Conservation (phyloP, 2,113 vertebrate genomes). For the Eubucco bourcierii region DNA sequence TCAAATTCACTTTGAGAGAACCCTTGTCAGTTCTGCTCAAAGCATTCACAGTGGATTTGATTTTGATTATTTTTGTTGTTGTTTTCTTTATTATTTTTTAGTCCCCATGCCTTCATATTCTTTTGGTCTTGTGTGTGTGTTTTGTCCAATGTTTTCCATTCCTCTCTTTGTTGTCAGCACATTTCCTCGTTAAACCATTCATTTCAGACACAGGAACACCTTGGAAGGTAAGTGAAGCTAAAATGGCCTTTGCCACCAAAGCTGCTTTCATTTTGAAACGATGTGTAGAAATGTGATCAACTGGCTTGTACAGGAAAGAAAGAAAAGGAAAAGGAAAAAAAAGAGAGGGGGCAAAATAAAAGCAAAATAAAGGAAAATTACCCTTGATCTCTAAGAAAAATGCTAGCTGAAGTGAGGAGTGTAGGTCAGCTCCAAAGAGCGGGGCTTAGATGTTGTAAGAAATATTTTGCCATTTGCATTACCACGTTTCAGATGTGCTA, state of each 20-base stretch:
- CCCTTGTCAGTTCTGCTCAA: constrained; percentile 31
- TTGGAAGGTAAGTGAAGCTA: constrained; percentile 78
- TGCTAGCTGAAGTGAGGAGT: not conserved
- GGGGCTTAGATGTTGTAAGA: not conserved
- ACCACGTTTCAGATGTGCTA: not conserved
- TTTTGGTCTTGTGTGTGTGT: constrained; percentile 45
- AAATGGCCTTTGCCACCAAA: constrained; percentile 47
- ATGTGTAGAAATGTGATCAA: not conserved
- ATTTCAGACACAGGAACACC: constrained; percentile 68
- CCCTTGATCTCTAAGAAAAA: not conserved
- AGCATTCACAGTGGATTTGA: constrained; percentile 27
- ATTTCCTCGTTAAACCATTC: constrained; percentile 66
- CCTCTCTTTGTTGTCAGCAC: constrained; percentile 44
- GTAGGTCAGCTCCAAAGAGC: not conserved
- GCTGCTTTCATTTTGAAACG: constrained; percentile 17
- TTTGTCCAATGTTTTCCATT: constrained; percentile 49
- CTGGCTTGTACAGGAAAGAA: not conserved
- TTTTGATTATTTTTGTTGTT: not conserved
- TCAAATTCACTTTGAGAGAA: constrained; percentile 62
- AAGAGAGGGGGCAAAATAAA: not conserved
- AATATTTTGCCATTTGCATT: constrained; percentile 23
- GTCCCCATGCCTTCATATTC: constrained; percentile 42
- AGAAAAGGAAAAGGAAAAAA: not conserved
- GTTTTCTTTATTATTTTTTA: not conserved
- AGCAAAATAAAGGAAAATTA: not conserved